These are phyloP conservation scores for Enteromius treurensis DNA, from an alignment of 2,797 vertebrate species.

Conservation along the genomic window DNA sequence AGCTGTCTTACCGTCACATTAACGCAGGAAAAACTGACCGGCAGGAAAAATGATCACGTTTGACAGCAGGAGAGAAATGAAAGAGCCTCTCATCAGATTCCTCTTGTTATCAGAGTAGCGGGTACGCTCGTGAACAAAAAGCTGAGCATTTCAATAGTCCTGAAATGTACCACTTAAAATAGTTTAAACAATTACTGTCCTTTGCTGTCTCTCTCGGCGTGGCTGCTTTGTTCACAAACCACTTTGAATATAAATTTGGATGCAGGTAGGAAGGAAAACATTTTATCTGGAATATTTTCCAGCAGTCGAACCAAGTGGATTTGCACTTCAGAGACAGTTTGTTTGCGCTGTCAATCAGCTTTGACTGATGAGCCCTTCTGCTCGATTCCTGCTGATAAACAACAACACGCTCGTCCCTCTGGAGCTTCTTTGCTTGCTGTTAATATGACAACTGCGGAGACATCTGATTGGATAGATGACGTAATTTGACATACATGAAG, in stretches of 20 bases:
- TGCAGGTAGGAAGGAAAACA: conserved; percentile 2
- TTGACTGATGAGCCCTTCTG: conserved; percentile 32
- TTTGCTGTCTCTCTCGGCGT: conserved; percentile 18
- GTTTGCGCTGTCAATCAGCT: conserved; percentile 43
- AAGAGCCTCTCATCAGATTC: conserved; percentile 15
- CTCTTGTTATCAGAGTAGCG: conserved; percentile 3
- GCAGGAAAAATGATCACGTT: neutral
- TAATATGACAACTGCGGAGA: conserved; percentile 32
- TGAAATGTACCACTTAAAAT: conserved; percentile 37
- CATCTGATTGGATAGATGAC: conserved; percentile 28
- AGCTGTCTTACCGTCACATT: neutral
- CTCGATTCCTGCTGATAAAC: conserved; percentile 38
- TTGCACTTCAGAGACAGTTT: conserved; percentile 32
- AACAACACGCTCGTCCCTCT: conserved; percentile 24
- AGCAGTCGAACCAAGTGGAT: conserved; percentile 21
- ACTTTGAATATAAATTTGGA: conserved; percentile 41
- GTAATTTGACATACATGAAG: neutral
- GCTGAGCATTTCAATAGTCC: neutral
- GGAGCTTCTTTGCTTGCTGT: conserved; percentile 28
- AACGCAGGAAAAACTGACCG: conserved; percentile 11
- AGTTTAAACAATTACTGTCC: conserved; percentile 36
- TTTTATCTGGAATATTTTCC: conserved; percentile 8
- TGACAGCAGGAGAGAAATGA: conserved; percentile 1
- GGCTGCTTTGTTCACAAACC: conserved; percentile 28
- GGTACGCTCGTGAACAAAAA: neutral